Evolutionary conservation across 2,797 vertebrate genomes (phyloP).

Genomic region (Steatocranus sp.): DNA sequence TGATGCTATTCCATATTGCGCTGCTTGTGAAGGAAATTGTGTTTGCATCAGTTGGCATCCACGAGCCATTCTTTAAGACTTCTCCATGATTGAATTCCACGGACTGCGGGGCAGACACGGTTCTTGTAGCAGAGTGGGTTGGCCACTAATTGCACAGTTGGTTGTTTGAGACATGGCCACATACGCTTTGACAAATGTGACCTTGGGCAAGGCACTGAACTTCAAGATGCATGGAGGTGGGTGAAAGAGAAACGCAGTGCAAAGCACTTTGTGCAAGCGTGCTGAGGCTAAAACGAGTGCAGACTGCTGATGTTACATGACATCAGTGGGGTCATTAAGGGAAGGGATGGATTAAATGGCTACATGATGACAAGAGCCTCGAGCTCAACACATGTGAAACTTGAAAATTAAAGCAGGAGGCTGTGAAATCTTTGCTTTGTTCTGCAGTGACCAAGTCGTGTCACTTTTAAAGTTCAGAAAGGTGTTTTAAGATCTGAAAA

Average conservation of each 20-base stretch:
- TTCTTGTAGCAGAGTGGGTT: background rate
- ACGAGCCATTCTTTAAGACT: background rate
- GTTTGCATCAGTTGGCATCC: background rate
- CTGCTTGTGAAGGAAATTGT: background rate
- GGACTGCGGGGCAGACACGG: background rate
- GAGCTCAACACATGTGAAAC: background rate
- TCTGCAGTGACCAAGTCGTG: accelerated
- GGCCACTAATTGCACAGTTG: background rate
- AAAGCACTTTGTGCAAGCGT: background rate
- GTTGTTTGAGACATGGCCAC: background rate
- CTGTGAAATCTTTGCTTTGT: background rate
- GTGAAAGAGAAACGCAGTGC: background rate
- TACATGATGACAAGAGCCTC: background rate
- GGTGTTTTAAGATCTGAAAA: background rate
- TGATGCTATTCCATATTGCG: constrained; percentile 3
- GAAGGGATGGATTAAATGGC: background rate
- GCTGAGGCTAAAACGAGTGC: background rate
- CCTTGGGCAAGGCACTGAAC: background rate
- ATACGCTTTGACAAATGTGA: background rate
- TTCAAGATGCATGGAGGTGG: background rate
- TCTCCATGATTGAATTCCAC: background rate
- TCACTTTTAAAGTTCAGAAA: background rate
- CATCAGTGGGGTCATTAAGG: background rate
- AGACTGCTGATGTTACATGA: background rate
- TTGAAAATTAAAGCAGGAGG: background rate